These are phyloP conservation scores for Patella caerulea DNA, from an alignment of 2,888 invertebrate species.

Conservation along the genomic window DNA sequence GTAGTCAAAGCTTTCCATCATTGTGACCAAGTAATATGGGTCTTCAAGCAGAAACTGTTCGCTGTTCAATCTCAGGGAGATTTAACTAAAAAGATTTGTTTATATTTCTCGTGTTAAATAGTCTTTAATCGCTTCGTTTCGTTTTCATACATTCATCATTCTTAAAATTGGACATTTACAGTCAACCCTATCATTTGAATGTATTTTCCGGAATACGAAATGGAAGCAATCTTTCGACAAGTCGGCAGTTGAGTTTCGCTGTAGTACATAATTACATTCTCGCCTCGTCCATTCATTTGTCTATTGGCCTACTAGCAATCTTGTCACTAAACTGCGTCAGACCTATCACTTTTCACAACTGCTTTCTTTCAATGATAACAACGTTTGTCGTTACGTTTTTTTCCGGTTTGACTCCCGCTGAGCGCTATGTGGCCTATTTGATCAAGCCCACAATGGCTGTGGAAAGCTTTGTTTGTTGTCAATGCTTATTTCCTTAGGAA, in stretches of 20 bases:
- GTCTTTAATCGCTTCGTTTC: conserved; percentile 14
- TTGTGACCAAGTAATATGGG: conserved; percentile 9
- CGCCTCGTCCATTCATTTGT: conserved; percentile 19
- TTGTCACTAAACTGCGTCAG: not conserved
- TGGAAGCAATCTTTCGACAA: conserved; percentile 20
- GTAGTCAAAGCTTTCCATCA: conserved; percentile 15
- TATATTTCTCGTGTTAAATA: conserved; percentile 27
- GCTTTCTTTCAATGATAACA: not conserved
- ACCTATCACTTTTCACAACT: not conserved
- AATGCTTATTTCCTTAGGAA: conserved; percentile 21
- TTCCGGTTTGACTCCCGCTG: not conserved
- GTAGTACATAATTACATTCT: conserved; percentile 19
- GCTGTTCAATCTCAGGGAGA: conserved; percentile 15
- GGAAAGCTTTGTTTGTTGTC: conserved; percentile 25
- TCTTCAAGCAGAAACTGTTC: not conserved
- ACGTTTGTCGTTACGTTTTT: not conserved
- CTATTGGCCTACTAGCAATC: not conserved
- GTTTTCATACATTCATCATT: conserved; percentile 13
- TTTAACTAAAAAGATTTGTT: conserved; percentile 28
- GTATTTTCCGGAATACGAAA: conserved; percentile 10
- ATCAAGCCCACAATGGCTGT: not conserved
- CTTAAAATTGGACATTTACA: conserved; percentile 1
- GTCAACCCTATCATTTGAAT: conserved; percentile 11
- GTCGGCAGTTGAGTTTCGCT: conserved; percentile 8
- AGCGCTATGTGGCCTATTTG: not conserved